Evolutionary conservation across 2,888 invertebrate genomes (phyloP), one percentile per base, ranked within the genome.

Genomic region (Pycnomerus fuliginosus): DNA sequence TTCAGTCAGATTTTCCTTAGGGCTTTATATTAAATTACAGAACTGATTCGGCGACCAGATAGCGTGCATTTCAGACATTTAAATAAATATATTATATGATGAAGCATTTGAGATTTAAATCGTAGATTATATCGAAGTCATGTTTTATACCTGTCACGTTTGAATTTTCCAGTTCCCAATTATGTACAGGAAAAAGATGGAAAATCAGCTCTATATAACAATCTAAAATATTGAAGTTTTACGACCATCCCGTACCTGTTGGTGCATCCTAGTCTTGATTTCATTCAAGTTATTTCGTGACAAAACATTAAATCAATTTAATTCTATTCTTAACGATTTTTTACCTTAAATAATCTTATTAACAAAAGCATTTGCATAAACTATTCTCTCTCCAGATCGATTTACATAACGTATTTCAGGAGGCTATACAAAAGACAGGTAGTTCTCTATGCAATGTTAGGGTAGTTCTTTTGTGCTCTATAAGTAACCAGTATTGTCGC

Each of bases 51-150:
- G 28, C 31, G 34, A 16, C 43, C 38, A 50, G 38, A 29, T 58
- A 53, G 57, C 60, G 58, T 58, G 58, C 51, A 53, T 50, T 55
- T 50, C 41, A 52, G 53, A 54, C 57, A 56, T 60, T 57, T 51
- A 44, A 55, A 58, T 55, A 56, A 55, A 56, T 50, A 50, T 54
- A 52, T 52, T 52, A 47, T 48, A 55, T 55, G 56, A 49, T 53
- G 52, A 55, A 56, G 53, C 44, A 55, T 47, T 39, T 22, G 12
- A 39, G 32, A 48, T 44, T 36, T 11, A 31, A 44, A 39, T 35
- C 45, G 36, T 29, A 44, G 31, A 48, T 48, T 39, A 25, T 38
- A 38, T 44, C 37, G 37, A 24, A 25, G 37, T 14, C 17, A 32
- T 32, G 32, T 30, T 38, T 41, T 34, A 31, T 24, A 30, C 36